Conservation (phyloP, 2,113 vertebrate genomes). For the Probosciger aterrimus region DNA sequence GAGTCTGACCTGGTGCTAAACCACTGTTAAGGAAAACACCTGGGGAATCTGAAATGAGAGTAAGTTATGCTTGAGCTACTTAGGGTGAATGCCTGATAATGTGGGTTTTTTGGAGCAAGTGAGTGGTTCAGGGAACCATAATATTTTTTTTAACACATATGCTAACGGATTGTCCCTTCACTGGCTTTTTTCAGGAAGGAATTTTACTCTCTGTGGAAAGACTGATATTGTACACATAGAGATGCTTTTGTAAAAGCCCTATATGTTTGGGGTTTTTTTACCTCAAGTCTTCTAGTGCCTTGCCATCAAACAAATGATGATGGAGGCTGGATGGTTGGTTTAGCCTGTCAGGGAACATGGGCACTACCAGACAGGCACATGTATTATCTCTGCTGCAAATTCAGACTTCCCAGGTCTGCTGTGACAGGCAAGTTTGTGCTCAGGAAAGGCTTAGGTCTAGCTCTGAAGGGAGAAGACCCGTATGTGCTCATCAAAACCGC, state of each 20-base stretch:
- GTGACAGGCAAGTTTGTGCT: background rate
- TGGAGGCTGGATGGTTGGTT: background rate
- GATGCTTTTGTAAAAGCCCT: background rate
- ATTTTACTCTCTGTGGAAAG: background rate
- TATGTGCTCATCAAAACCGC: background rate
- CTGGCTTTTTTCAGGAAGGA: background rate
- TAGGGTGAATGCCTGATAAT: background rate
- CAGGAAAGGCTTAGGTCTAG: background rate
- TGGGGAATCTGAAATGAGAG: background rate
- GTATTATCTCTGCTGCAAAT: background rate
- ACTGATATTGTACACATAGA: background rate
- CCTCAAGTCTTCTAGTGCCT: background rate
- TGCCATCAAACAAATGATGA: background rate
- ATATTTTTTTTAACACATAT: fast-evolving
- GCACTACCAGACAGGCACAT: background rate
- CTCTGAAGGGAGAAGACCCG: background rate
- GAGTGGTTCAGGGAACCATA: background rate
- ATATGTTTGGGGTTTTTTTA: background rate
- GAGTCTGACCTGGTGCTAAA: background rate
- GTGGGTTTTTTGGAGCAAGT: background rate
- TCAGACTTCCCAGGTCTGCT: background rate
- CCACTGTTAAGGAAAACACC: background rate
- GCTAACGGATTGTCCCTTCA: background rate
- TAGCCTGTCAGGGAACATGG: background rate
- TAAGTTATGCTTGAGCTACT: background rate